Base-by-base conservation (phyloP, 2,888 invertebrate genomes). In the Piscicola geometra region DNA sequence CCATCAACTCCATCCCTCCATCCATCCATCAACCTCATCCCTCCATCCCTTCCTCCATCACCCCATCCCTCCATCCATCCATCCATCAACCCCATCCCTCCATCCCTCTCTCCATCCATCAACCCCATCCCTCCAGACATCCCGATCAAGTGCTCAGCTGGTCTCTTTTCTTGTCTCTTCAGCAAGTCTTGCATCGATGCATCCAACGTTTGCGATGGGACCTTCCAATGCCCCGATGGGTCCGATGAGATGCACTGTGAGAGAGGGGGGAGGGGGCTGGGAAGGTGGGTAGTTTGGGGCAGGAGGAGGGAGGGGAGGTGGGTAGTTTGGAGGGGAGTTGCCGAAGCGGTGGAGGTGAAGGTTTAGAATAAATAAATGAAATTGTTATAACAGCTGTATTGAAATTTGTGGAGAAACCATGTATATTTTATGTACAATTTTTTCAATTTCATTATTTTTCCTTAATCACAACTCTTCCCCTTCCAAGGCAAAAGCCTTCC, bases 111-210 rank as follows among this genome's bases (percentile, higher is more conserved):
- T n/a, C n/a, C n/a, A n/a, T n/a, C n/a, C n/a, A n/a, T n/a, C n/a
- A n/a, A n/a, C n/a, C n/a, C n/a, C n/a, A n/a, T n/a, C 35, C 36
- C 25, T 74, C 25, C 77, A 77, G 77, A 67, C 69, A 33, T n/a
- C 28, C 70, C 71, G 3, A 25, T 47, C n/a, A 50, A 18, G 0
- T 81, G 81, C 68, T 68, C 68, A 28, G 56, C 47, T 3, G 77
- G 68, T 32, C 78, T 81, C 75, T 82, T 82, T 72, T 30, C 52
- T 1, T 83, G 83, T 73, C 1, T 71, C 32, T 41, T 69, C 47
- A 81, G 82, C 68, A 78, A 79, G 0, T 76, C 77, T 12, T 83
- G 83, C 78, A 79, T 83, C 33, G 76, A 77, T 15, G 25, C 47
- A 18, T 66, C 73, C 18, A 75, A 68, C 66, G 36, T 71, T n/a